Conservation (phyloP, 1,140 invertebrate genomes). For the Planococcus citri region DNA sequence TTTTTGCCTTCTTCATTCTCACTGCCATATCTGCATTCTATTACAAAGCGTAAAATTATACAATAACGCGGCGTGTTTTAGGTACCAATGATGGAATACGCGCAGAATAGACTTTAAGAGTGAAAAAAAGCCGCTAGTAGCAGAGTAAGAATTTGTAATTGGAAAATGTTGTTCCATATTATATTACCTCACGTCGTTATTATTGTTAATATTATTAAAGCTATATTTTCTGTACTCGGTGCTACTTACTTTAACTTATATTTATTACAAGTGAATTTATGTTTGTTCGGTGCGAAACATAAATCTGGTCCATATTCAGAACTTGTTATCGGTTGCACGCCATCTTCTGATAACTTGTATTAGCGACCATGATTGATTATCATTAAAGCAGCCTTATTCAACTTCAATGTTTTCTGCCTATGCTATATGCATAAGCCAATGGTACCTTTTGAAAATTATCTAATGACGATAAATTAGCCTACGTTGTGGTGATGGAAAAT, state of each 20-base stretch:
- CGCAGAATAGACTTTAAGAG: neutral
- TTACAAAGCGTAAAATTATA: no score
- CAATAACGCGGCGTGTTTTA: neutral
- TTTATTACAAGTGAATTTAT: conserved; percentile 20
- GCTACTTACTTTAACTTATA: conserved; percentile 19
- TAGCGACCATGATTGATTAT: conserved; percentile 13
- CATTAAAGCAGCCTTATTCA: neutral
- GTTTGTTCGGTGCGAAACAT: conserved; percentile 17
- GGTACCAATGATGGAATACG: conserved; percentile 8
- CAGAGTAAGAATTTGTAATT: conserved; percentile 17
- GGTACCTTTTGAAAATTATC: no score
- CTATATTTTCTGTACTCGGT: conserved; percentile 10
- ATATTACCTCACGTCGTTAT: conserved; percentile 11
- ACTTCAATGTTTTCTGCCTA: no score
- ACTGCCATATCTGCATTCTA: no score
- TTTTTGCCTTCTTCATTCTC: no score
- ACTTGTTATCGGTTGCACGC: conserved; percentile 13
- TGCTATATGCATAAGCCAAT: no score
- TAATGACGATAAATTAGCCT: no score
- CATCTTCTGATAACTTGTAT: conserved; percentile 17
- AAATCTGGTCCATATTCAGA: conserved; percentile 18
- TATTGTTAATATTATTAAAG: conserved; percentile 21
- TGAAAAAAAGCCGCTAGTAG: neutral
- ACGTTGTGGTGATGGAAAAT: no score
- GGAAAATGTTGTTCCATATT: conserved; percentile 19